Percentiles rank a stretch among this genome's conserved stretches.
phyloP scores from a whole-genome alignment of 2,797 vertebrate genomes.

The Pipistrellus pipistrellus region DNA sequence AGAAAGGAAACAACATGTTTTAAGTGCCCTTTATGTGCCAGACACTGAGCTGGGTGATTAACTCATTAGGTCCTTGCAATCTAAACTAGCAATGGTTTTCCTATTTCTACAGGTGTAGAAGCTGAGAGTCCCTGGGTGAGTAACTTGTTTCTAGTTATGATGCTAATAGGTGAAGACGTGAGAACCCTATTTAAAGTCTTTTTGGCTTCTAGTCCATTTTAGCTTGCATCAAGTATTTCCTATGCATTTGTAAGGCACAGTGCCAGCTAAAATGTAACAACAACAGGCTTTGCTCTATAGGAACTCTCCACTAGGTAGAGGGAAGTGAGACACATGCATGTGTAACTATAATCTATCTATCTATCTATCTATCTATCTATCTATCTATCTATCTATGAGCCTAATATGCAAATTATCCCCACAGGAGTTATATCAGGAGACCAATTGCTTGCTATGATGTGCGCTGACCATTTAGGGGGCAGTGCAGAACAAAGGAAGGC shows the following conservation, averaged over 20 bases:
- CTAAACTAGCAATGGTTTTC: background rate
- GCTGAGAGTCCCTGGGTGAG: background rate
- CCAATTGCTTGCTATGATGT: too few relatives aligned
- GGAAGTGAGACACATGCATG: background rate
- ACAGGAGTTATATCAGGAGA: too few relatives aligned
- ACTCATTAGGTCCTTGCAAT: background rate
- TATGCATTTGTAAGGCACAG: background rate
- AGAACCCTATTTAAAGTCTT: background rate
- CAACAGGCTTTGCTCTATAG: background rate
- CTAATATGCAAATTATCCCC: too few relatives aligned
- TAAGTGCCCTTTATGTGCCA: background rate
- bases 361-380: too few relatives aligned
- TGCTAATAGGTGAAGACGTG: constrained; percentile 18
- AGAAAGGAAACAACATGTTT: background rate
- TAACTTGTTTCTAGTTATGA: background rate
- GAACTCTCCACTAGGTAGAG: background rate
- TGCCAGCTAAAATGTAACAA: background rate
- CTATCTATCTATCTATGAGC: too few relatives aligned
- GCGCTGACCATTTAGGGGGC: too few relatives aligned
- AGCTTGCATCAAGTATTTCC: background rate
- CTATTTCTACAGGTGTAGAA: background rate
- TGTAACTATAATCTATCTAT: background rate
- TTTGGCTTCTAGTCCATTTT: background rate
- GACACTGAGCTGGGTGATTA: background rate
- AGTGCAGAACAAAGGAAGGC: too few relatives aligned